Evolutionary conservation across 2,888 invertebrate species (phyloP).

Genomic region (Drosophila aldrichi): DNA sequence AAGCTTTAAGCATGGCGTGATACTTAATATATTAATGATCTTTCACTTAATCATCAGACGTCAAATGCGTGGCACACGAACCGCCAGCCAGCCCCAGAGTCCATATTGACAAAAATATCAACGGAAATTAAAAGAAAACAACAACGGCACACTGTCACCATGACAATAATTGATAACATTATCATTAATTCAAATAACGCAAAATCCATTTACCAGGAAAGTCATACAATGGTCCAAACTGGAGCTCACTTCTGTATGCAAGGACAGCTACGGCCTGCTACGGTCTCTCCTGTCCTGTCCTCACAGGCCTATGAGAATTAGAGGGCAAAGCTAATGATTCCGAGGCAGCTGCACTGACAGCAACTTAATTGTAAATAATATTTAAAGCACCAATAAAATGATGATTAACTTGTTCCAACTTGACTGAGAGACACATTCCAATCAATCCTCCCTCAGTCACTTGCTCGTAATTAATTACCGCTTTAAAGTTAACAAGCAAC

Average conservation of each 20-base stretch:
- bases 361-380: slow-evolving; percentile 9
- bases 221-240: slow-evolving; percentile 7
- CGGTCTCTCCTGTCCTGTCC: neutral
- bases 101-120: slow-evolving; percentile 39
- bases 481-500: neutral
- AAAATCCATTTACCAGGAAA: slow-evolving; percentile 25
- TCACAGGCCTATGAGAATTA: neutral
- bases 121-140: slow-evolving; percentile 9
- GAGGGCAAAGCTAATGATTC: slow-evolving; percentile 2
- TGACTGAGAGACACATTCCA: too few relatives aligned
- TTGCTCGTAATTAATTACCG: slow-evolving; percentile 26
- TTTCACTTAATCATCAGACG: slow-evolving; percentile 4
- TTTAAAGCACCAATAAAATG: neutral
- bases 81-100: slow-evolving; percentile 29
- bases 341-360: neutral
- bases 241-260: neutral
- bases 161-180: slow-evolving; percentile 67
- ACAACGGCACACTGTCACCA: slow-evolving; percentile 51
- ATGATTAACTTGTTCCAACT: slow-evolving; percentile 8
- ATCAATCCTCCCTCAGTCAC: slow-evolving; percentile 7
- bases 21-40: slow-evolving; percentile 7
- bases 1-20: slow-evolving; percentile 5
- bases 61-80: slow-evolving; percentile 37
- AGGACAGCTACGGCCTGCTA: neutral
- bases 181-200: slow-evolving; percentile 69